phyloP scores from a whole-genome alignment of 2,797 vertebrate species.

The Mormyrops attenuatus region DNA sequence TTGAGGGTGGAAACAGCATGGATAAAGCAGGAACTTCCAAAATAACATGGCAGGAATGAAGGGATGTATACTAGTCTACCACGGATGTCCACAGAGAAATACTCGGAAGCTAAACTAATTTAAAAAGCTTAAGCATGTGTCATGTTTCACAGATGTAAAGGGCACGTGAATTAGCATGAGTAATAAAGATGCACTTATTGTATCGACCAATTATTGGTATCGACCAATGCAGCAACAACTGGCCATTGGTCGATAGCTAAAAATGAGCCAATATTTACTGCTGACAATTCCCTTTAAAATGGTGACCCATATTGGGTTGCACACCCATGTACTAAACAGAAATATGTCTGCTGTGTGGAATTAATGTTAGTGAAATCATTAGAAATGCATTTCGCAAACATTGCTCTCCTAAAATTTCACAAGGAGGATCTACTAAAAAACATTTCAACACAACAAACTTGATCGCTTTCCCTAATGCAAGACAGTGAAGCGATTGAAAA shows the following conservation, averaged over 20 bases:
- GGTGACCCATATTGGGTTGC: not conserved
- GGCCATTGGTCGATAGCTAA: not conserved
- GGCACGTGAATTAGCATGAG: not conserved
- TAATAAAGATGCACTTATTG: not conserved
- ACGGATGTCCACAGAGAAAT: not conserved
- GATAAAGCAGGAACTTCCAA: conserved; percentile 32
- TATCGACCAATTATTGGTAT: not conserved
- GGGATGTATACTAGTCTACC: not conserved
- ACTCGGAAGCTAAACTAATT: not conserved
- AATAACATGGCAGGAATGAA: conserved; percentile 29
- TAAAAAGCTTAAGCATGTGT: not conserved
- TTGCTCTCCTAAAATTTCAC: not conserved
- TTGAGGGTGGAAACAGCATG: conserved; percentile 44
- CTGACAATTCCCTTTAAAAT: not conserved
- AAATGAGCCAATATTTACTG: not conserved
- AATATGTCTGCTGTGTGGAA: not conserved
- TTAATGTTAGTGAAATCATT: not conserved
- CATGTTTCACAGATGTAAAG: not conserved
- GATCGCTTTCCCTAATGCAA: not conserved
- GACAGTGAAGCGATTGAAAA: not conserved
- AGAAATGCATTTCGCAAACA: not conserved
- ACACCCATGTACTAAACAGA: not conserved
- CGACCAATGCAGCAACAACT: not conserved
- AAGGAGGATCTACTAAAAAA: not conserved
- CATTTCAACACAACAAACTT: not conserved